Conservation (phyloP, 2,797 vertebrate genomes). For the Eulemur mongoz region DNA sequence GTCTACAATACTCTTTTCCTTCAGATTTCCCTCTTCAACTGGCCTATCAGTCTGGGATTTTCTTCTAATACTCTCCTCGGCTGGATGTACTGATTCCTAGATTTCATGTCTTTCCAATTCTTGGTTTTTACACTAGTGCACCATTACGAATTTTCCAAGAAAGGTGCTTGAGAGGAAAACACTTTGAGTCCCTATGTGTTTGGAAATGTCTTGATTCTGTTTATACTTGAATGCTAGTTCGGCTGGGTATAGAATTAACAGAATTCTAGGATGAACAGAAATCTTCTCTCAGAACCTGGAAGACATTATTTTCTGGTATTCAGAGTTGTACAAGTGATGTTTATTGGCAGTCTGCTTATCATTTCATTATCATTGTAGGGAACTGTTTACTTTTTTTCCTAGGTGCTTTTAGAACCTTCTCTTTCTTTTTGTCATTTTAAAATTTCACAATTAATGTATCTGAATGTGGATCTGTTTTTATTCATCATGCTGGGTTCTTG, state of each 20-base stretch:
- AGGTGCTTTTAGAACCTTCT: background rate
- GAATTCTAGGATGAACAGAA: background rate
- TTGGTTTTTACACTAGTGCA: background rate
- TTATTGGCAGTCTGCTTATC: background rate
- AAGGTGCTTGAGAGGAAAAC: background rate
- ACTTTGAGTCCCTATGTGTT: background rate
- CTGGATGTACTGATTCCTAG: background rate
- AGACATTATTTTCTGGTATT: background rate
- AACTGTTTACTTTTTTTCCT: background rate
- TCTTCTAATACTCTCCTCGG: background rate
- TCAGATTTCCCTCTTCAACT: background rate
- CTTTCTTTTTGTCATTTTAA: background rate
- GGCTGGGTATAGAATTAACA: background rate
- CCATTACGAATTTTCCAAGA: background rate
- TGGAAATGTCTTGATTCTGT: background rate
- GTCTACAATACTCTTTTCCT: background rate
- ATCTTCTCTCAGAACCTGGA: background rate
- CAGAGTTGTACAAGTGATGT: background rate
- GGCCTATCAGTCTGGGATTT: background rate
- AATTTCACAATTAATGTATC: background rate
- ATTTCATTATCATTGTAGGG: background rate
- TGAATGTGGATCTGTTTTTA: background rate
- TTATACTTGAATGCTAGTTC: background rate
- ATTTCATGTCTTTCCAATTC: background rate
- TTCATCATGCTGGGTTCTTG: background rate